Evolutionary conservation across 2,888 invertebrate species (phyloP).

Genomic region (Drosophila neonasuta): DNA sequence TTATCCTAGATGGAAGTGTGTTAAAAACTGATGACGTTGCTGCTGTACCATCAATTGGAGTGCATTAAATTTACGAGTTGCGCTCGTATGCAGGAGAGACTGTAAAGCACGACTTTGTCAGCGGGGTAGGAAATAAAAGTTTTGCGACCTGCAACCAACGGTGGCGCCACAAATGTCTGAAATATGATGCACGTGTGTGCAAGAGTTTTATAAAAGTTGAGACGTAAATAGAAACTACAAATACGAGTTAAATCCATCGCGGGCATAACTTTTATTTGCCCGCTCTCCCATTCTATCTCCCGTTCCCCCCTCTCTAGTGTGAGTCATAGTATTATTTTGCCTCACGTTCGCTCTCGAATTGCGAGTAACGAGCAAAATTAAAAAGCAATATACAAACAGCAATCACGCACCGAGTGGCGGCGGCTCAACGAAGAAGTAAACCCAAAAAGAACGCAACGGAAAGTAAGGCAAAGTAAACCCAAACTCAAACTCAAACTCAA

Average conservation of each 20-base stretch:
- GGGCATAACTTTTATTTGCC: slow-evolving; percentile 14
- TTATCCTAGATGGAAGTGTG: slow-evolving; percentile 15
- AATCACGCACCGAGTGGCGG: slow-evolving; percentile 63
- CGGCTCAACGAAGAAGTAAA: slow-evolving; percentile 24
- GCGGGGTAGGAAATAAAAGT: slow-evolving; percentile 62
- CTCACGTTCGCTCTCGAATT: slow-evolving; percentile 49
- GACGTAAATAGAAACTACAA: slow-evolving; percentile 57
- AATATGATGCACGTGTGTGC: slow-evolving; percentile 42
- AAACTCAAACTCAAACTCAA: slow-evolving; percentile 42
- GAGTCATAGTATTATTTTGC: slow-evolving; percentile 10
- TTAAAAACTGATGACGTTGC: slow-evolving; percentile 16
- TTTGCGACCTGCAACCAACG: slow-evolving; percentile 27
- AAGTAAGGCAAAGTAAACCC: slow-evolving; percentile 32
- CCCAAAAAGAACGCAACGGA: slow-evolving; percentile 16
- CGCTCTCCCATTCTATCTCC: background rate
- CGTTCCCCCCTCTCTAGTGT: background rate
- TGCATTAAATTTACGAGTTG: slow-evolving; percentile 50
- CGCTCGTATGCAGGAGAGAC: slow-evolving; percentile 31
- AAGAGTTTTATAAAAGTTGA: slow-evolving; percentile 38
- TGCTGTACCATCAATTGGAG: slow-evolving; percentile 20
- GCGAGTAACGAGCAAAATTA: slow-evolving; percentile 72
- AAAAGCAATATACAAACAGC: slow-evolving; percentile 75
- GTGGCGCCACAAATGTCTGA: slow-evolving; percentile 55
- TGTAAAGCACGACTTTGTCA: slow-evolving; percentile 50
- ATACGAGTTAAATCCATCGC: slow-evolving; percentile 27